Evolutionary conservation across 1,140 invertebrate species (phyloP).

Genomic region (Spodoptera frugiperda): DNA sequence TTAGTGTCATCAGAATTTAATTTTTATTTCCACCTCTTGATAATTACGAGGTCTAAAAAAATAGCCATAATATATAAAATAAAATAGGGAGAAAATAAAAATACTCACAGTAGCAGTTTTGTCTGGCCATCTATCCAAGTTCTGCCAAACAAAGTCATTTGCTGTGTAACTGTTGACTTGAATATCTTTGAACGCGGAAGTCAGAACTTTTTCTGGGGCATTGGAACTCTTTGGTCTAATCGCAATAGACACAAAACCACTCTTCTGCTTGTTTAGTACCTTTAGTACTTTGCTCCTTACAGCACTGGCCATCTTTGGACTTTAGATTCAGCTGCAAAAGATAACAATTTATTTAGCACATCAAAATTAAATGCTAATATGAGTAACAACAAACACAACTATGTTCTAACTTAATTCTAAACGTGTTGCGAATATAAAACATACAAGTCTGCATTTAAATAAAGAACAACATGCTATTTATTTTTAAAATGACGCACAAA

Average conservation of each 20-base stretch:
- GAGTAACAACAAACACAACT: background rate
- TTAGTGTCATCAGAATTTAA: too few relatives aligned
- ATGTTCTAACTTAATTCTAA: too few relatives aligned
- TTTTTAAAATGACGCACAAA: background rate
- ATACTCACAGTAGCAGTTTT: conserved; percentile 78
- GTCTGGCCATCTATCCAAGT: conserved; percentile 79
- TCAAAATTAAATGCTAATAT: background rate
- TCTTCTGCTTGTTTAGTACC: conserved; percentile 49
- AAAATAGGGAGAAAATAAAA: too few relatives aligned
- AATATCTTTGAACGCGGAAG: conserved; percentile 65
- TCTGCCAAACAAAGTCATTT: conserved; percentile 82
- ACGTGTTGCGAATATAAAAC: background rate
- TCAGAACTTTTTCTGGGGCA: conserved; percentile 66
- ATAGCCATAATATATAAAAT: too few relatives aligned
- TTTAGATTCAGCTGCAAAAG: conserved; percentile 4
- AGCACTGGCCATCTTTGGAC: conserved; percentile 35
- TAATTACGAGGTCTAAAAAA: too few relatives aligned
- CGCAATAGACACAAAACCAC: conserved; percentile 24
- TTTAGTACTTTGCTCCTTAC: conserved; percentile 49
- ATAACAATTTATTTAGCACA: background rate
- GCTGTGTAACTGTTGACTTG: conserved; percentile 63
- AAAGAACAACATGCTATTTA: background rate
- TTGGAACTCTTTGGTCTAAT: conserved; percentile 45
- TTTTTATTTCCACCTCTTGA: too few relatives aligned
- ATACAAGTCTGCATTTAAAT: background rate